Evolutionary conservation across 2,797 vertebrate species (phyloP), one percentile per base, ranked within the genome.

Genomic region (Natrix natrix): DNA sequence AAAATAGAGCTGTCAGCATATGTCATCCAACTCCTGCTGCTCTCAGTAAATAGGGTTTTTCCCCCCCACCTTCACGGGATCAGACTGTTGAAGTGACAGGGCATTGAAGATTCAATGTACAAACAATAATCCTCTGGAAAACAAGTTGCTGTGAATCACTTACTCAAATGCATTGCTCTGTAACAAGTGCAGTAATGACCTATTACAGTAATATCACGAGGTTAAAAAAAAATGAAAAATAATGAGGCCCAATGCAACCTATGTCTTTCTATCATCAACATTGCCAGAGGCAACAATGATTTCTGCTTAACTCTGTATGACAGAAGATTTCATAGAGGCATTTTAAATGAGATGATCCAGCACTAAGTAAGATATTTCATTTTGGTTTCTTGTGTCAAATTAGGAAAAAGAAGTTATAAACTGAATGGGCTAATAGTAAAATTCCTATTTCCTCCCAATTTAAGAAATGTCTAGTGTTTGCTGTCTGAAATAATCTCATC

Each of bases 161-260:
- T 90, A 93, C 94, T 95, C 92, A 96, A 96, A 96, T 95, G 92
- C 63, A 94, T 94, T 96, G 94, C 94, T 94, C 94, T 93, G 24
- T 94, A 96, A 96, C 96, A 97, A 96, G 96, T 95, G 56, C 93
- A 1, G 96, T 97, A 97, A 97, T 93, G 95, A 97, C 94, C 96
- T 96, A 95, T 97, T 97, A 96, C 95, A 83, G 95, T 94, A 96
- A 96, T 95, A 97, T 97, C 96, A 96, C 92, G 95, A 96, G 95
- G 94, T 94, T 17, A 20, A 96, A 96, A 96, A 96, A 97, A 97
- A 93, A 96, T 95, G 61, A 28, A 96, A 94, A 96, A 94, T 96
- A 97, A 97, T 92, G 92, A 97, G 96, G 95, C 96, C 96, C 96
- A 96, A 57, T 96, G 96, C 96, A 97, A 96, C 96, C 92, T 96